Percentiles rank a stretch among this genome's conserved stretches.
Evolutionary conservation across 2,888 invertebrate species (phyloP).

Genomic region (Phoenoteleia sp.): DNA sequence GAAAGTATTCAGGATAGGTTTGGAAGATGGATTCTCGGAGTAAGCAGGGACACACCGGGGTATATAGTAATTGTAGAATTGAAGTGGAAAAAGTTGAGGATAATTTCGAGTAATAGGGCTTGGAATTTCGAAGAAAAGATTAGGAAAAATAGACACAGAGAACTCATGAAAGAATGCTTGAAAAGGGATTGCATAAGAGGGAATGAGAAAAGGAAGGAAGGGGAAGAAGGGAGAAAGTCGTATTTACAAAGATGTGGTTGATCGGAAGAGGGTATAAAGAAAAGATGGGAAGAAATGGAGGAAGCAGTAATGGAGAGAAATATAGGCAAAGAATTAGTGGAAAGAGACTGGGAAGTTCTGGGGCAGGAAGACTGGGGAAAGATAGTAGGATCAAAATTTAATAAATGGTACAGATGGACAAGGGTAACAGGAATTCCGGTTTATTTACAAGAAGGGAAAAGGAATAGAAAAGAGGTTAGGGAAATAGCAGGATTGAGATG

Average conservation of each 20-base stretch:
- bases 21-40: conserved; percentile 6
- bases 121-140: not conserved
- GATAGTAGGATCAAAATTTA: not conserved
- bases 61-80: conserved; percentile 10
- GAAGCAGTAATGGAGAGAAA: not conserved
- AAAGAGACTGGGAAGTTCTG: not conserved
- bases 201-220: not conserved
- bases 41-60: not conserved
- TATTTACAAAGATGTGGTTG: not conserved
- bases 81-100: not conserved
- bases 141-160: too few species aligned
- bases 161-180: too few species aligned
- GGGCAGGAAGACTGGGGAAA: not conserved
- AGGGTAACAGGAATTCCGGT: not conserved
- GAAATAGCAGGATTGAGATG: not conserved
- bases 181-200: not conserved
- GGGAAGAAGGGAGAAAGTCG: not conserved
- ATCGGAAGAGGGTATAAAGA: not conserved
- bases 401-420: not conserved
- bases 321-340: not conserved
- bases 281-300: not conserved
- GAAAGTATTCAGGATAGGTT: not conserved
- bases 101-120: not conserved
- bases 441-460: not conserved
- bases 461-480: not conserved